Conservation (phyloP, 2,888 invertebrate species). For the Folsomia manolachei region DNA sequence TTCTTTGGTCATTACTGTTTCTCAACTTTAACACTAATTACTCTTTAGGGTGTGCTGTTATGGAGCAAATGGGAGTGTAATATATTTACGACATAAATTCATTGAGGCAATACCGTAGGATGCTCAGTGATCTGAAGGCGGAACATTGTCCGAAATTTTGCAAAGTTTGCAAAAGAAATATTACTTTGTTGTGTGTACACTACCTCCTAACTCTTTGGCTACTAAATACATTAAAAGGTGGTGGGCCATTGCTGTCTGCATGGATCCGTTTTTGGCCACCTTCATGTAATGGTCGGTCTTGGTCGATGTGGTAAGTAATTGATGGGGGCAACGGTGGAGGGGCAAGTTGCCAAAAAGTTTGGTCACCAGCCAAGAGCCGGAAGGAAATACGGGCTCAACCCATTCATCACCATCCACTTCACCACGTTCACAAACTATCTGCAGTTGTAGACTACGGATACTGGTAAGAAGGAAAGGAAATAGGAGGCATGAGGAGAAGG, state of each 20-base stretch:
- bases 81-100: background rate
- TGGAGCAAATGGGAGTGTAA: too few relatives aligned
- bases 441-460: too few relatives aligned
- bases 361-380: background rate
- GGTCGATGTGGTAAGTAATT: background rate
- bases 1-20: too few relatives aligned
- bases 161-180: background rate
- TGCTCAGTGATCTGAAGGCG: background rate
- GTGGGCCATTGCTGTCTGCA: too few relatives aligned
- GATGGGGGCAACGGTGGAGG: background rate
- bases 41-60: background rate
- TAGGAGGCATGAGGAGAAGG: too few relatives aligned
- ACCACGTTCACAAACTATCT: background rate
- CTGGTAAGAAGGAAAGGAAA: too few relatives aligned
- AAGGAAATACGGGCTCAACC: background rate
- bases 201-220: too few relatives aligned
- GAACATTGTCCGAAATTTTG: background rate
- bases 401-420: background rate
- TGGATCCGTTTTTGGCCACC: too few relatives aligned
- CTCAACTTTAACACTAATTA: background rate
- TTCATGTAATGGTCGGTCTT: too few relatives aligned
- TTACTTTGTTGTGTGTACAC: background rate
- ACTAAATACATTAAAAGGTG: too few relatives aligned
- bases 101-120: too few relatives aligned
- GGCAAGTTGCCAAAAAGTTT: constrained; percentile 8